Base-by-base conservation (phyloP, 2,797 vertebrate species). In the Telmatherina bonti region DNA sequence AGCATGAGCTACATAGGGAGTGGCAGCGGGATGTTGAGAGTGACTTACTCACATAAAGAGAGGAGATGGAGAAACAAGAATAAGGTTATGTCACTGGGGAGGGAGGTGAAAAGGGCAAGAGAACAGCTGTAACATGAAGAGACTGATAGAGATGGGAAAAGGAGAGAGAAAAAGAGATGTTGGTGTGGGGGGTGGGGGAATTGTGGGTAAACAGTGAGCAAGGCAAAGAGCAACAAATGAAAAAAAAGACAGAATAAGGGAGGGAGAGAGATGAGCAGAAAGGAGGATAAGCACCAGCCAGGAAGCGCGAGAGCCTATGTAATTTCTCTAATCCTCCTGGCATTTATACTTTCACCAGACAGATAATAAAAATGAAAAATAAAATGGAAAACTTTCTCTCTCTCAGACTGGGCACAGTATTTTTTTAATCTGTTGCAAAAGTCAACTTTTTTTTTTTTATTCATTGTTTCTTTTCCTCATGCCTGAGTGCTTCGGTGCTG, bases 281-380 rank as follows among this genome's bases (percentile, higher is more conserved):
- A 76, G 72, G 64, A 82, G 82, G 92, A 94, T 94, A 93, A 94
- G 92, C 89, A 68, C 63, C 73, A 68, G 85, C 84, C 91, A 91
- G 91, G 91, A 89, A 82, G 92, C 81, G 90, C 86, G 84, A 90
- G 92, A 93, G 92, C 86, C 91, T 90, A 91, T 94, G 94, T 95
- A 88, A 94, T 95, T 95, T 93, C 92, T 95, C 83, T 95, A 95
- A 95, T 94, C 94, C 94, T 93, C 79, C 81, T 93, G 93, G 93
- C 93, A 95, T 95, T 95, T 95, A 95, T 92, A 93, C 93, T 94
- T 94, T 89, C 92, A 87, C 88, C 76, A 87, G 90, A 87, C 89
- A 91, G 94, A 95, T 95, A 95, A 94, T 94, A 93, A 92, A 95
- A 95, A 93, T 92, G 91, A 91, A 94, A 95, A 94, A 90, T 91